Conservation (phyloP, 2,888 invertebrate genomes). For the Xestia xanthographa region DNA sequence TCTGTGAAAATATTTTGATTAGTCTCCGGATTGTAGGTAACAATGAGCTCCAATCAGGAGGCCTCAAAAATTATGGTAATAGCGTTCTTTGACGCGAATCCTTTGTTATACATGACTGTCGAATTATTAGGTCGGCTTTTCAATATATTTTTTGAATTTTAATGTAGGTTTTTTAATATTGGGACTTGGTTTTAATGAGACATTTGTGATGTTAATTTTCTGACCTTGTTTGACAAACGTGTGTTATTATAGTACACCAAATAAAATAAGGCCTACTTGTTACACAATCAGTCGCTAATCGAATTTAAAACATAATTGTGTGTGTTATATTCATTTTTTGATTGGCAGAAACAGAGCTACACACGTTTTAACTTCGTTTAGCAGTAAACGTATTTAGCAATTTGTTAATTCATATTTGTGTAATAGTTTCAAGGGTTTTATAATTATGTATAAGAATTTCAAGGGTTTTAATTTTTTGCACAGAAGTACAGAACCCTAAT, state of each 20-base stretch:
- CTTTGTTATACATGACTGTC: constrained; percentile 62
- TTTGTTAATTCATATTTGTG: no score
- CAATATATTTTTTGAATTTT: constrained; percentile 43
- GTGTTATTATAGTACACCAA: background rate
- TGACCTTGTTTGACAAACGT: background rate
- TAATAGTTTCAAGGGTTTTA: no score
- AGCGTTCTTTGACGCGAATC: constrained; percentile 52
- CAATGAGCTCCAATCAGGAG: constrained; percentile 57
- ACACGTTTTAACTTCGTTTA: background rate
- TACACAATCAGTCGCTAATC: background rate
- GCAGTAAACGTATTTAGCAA: background rate
- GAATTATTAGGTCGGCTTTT: constrained; percentile 48
- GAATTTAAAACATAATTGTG: background rate
- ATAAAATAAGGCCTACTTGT: background rate
- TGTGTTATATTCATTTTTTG: background rate
- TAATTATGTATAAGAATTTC: no score
- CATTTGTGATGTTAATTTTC: constrained; percentile 30
- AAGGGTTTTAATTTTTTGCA: no score
- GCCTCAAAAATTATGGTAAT: constrained; percentile 62
- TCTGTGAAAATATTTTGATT: constrained; percentile 63
- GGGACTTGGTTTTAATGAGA: constrained; percentile 6
- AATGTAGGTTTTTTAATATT: constrained; percentile 10
- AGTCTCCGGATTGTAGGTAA: constrained; percentile 39
- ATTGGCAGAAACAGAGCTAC: background rate
- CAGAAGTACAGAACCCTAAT: no score